Percentiles rank a stretch among this genome's conserved stretches.
Evolutionary conservation across 2,888 invertebrate genomes (phyloP).

Genomic region (Acholoe squamosa): DNA sequence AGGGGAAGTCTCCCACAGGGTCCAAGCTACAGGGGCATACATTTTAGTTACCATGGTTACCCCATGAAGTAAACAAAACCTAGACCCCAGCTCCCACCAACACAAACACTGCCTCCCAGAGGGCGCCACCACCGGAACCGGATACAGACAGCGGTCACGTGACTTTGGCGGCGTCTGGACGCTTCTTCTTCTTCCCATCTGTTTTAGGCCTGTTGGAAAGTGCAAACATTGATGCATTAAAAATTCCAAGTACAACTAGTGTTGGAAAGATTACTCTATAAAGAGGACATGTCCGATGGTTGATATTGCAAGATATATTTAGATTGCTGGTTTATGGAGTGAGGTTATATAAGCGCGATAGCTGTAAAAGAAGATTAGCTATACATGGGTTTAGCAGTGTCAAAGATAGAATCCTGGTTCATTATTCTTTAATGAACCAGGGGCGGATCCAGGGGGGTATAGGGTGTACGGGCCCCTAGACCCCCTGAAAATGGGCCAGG

Average conservation of each 20-base stretch:
- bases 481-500: too few relatives aligned
- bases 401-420: too few relatives aligned
- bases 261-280: neutral
- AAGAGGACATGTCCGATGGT: too few relatives aligned
- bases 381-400: too few relatives aligned
- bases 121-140: slow-evolving; percentile 40
- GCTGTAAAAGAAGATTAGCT: too few relatives aligned
- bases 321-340: too few relatives aligned
- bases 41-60: slow-evolving; percentile 28
- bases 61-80: slow-evolving; percentile 15
- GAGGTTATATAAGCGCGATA: too few relatives aligned
- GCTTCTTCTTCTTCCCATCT: neutral
- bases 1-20: neutral
- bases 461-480: too few relatives aligned
- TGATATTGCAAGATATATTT: too few relatives aligned
- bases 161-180: slow-evolving; percentile 1
- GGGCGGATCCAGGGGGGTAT: too few relatives aligned
- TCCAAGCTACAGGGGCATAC: neutral
- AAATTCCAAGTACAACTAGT: neutral
- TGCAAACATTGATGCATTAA: slow-evolving; percentile 17
- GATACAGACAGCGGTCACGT: slow-evolving; percentile 36
- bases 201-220: neutral
- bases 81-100: slow-evolving; percentile 9
- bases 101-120: slow-evolving; percentile 25
- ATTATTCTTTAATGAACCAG: too few relatives aligned